Evolutionary conservation across 2,888 invertebrate genomes (phyloP).

Genomic region (Drosophila kanekoi): DNA sequence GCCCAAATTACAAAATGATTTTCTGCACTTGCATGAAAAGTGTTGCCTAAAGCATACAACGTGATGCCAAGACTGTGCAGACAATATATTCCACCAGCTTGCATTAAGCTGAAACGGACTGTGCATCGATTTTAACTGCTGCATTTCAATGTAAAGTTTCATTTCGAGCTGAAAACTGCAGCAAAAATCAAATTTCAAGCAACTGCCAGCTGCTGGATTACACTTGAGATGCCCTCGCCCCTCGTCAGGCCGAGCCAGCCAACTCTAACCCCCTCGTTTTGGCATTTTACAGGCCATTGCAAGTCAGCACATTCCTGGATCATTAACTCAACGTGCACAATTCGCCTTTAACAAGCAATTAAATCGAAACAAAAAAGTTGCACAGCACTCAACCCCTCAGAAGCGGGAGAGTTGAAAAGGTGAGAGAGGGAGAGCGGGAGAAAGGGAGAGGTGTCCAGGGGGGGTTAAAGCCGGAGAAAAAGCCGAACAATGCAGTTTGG

Average conservation of each 20-base stretch:
- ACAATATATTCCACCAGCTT: neutral
- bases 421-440: neutral
- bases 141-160: conserved; percentile 28
- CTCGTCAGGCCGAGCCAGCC: neutral
- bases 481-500: conserved; percentile 57
- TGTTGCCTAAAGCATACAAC: conserved; percentile 28
- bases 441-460: neutral
- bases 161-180: conserved; percentile 26
- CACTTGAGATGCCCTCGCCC: conserved; percentile 7
- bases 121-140: conserved; percentile 18
- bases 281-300: conserved; percentile 51
- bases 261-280: neutral
- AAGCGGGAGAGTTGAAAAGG: conserved; percentile 2
- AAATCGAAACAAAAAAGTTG: conserved; percentile 75
- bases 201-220: conserved; percentile 21
- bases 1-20: conserved; percentile 30
- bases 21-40: conserved; percentile 10
- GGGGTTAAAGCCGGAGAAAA: neutral
- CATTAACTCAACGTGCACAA: conserved; percentile 77
- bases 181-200: conserved; percentile 42
- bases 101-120: neutral
- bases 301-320: conserved; percentile 79
- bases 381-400: conserved; percentile 38
- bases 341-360: conserved; percentile 80
- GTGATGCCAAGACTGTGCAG: neutral